phyloP scores from a whole-genome alignment of 1,140 invertebrate genomes.

The Heterodera carotae region DNA sequence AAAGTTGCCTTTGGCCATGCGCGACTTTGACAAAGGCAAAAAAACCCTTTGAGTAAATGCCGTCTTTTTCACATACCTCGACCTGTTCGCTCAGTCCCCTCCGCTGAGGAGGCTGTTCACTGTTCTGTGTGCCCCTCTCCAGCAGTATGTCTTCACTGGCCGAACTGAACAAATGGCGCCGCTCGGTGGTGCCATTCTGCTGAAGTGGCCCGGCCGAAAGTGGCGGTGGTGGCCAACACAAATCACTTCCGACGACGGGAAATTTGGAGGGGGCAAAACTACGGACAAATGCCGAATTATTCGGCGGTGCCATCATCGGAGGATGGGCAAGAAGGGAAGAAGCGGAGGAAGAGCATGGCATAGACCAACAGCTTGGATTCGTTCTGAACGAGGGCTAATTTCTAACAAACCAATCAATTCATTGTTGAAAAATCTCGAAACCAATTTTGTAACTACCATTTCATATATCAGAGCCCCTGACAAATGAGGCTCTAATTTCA shows the following conservation, averaged over 20 bases:
- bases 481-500: background rate
- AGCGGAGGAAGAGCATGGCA: slow-evolving; percentile 13
- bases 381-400: slow-evolving; percentile 25
- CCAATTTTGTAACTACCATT: background rate
- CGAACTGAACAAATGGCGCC: slow-evolving; percentile 29
- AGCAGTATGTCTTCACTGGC: slow-evolving; percentile 31
- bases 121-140: slow-evolving; percentile 19
- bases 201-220: background rate
- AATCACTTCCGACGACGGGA: slow-evolving; percentile 11
- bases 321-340: slow-evolving; percentile 9
- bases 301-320: slow-evolving; percentile 2
- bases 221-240: slow-evolving; percentile 10
- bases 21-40: too few relatives aligned
- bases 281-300: slow-evolving; percentile 18
- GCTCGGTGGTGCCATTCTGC: background rate
- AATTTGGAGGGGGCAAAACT: slow-evolving; percentile 16
- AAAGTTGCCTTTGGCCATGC: too few relatives aligned
- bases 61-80: too few relatives aligned
- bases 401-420: background rate
- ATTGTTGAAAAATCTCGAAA: background rate
- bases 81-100: slow-evolving; percentile 23
- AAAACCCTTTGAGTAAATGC: too few relatives aligned
- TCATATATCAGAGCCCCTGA: background rate
- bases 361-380: slow-evolving; percentile 31
- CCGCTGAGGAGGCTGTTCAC: background rate